Evolutionary conservation across 1,140 invertebrate genomes (phyloP).

Genomic region (Plutomurus gul): DNA sequence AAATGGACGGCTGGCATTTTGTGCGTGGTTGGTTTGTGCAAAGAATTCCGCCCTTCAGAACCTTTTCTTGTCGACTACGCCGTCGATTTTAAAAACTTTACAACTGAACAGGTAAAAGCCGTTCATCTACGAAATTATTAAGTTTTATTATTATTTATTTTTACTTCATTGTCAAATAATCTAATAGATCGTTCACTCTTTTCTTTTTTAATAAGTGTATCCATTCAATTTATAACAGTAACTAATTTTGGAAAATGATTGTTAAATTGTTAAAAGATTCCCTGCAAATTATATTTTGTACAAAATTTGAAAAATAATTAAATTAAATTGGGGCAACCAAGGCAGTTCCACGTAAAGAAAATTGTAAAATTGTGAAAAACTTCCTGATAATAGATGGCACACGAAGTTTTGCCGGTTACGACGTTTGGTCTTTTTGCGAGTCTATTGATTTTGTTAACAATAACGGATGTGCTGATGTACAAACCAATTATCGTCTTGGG

Average conservation of each 20-base stretch:
- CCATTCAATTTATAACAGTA: no score
- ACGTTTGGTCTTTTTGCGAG: slow-evolving; percentile 76
- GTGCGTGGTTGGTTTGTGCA: slow-evolving; percentile 76
- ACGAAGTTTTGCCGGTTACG: slow-evolving; percentile 79
- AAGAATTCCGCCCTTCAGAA: slow-evolving; percentile 80
- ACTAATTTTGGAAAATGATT: no score
- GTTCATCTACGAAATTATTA: background rate
- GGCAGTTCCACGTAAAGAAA: no score
- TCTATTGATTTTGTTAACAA: slow-evolving; percentile 73
- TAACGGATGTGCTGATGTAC: slow-evolving; percentile 82
- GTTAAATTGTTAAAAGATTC: no score
- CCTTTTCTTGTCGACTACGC: slow-evolving; percentile 79
- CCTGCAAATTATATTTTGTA: no score
- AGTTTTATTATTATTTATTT: background rate
- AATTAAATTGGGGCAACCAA: no score
- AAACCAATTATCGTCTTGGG: slow-evolving; percentile 83
- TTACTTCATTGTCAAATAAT: background rate
- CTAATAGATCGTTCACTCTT: background rate
- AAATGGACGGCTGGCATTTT: slow-evolving; percentile 67
- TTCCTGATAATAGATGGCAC: slow-evolving; percentile 56
- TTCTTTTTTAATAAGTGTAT: no score
- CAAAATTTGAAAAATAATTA: no score
- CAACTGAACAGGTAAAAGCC: slow-evolving; percentile 63
- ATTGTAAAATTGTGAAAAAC: background rate
- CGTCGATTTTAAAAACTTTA: slow-evolving; percentile 72